Conservation (phyloP, 2,797 vertebrate species). For the Cryptoblepharus egeriae region DNA sequence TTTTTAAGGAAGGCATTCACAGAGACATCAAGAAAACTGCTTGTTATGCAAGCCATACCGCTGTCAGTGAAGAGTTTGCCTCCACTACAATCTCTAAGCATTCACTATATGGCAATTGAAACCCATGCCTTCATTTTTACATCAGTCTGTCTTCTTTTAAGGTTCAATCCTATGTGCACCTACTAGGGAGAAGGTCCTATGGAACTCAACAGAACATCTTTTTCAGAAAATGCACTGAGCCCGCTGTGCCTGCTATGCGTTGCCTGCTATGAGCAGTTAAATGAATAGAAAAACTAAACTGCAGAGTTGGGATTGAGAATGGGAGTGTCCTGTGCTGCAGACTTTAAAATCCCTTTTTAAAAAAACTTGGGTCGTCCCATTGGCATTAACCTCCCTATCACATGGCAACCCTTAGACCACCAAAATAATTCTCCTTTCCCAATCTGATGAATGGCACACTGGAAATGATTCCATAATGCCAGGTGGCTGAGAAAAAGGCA, state of each 20-base stretch:
- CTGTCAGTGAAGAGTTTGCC: background rate
- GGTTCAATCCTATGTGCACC: background rate
- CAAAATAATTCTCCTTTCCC: background rate
- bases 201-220: background rate
- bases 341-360: background rate
- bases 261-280: background rate
- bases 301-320: background rate
- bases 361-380: background rate
- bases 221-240: background rate
- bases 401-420: background rate
- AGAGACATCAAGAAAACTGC: background rate
- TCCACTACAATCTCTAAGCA: background rate
- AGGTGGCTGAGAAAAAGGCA: background rate
- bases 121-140: background rate
- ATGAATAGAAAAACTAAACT: background rate
- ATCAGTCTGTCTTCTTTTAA: background rate
- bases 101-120: background rate
- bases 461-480: background rate
- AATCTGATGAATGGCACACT: background rate
- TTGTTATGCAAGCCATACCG: background rate
- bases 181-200: background rate
- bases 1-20: background rate
- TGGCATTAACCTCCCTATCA: background rate
- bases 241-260: no score
- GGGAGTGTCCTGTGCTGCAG: background rate